A percentile compares a stretch with the other conserved stretches of the same genome.
These are phyloP conservation scores for Batillaria attramentaria DNA, from an alignment of 1,140 invertebrate genomes.

Conservation along the genomic window DNA sequence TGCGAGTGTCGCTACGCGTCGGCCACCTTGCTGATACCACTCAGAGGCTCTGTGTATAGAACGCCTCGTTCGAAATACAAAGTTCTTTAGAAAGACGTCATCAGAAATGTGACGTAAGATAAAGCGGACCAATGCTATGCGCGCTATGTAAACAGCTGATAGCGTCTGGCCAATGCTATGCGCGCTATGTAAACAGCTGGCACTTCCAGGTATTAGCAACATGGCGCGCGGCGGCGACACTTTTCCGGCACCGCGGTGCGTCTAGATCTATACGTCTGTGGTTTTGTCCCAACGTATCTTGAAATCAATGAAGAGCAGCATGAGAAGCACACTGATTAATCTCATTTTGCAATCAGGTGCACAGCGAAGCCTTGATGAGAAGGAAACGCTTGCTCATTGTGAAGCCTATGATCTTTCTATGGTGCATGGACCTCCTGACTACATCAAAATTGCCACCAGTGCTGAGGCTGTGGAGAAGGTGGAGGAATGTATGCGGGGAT, in stretches of 20 bases:
- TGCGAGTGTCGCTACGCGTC: no score
- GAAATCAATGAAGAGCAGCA: not conserved
- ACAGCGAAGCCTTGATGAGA: conserved; percentile 70
- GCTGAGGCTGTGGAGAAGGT: conserved; percentile 67
- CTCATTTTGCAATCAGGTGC: conserved; percentile 57
- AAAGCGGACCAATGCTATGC: no score
- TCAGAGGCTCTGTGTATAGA: no score
- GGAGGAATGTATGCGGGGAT: conserved; percentile 69
- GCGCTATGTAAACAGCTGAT: no score
- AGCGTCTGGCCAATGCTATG: not conserved
- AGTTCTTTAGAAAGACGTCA: no score
- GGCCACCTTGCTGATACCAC: no score
- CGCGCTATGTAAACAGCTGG: not conserved
- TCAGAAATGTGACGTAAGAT: no score
- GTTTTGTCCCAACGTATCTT: not conserved
- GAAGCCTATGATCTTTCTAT: conserved; percentile 62
- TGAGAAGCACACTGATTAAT: no score
- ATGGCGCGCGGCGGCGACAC: not conserved
- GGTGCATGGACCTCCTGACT: conserved; percentile 67
- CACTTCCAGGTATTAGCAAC: no score
- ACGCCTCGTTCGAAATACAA: no score
- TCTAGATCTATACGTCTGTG: not conserved
- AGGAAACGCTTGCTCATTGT: conserved; percentile 68
- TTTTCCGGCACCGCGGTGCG: not conserved
- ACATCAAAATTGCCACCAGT: conserved; percentile 65